Percentiles rank a stretch among this genome's conserved stretches.
Evolutionary conservation across 2,888 invertebrate genomes (phyloP).

Genomic region (Beris chalybata): DNA sequence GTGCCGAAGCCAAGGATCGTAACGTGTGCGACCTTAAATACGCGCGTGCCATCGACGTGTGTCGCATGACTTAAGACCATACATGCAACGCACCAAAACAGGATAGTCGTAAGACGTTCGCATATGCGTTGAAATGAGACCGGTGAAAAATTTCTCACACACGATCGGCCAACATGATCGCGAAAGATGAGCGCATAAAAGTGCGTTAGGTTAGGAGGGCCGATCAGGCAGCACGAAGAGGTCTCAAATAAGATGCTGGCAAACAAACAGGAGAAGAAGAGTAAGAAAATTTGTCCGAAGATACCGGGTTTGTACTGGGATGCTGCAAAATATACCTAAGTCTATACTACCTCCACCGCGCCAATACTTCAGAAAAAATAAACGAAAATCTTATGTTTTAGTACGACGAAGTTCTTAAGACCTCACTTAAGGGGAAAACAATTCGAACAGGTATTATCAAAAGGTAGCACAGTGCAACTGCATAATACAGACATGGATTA

Average conservation of each 20-base stretch:
- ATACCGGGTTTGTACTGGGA: too few relatives aligned
- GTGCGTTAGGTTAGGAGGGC: constrained; percentile 17
- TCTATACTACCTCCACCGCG: too few relatives aligned
- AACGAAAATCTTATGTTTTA: too few relatives aligned
- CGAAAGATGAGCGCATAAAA: constrained; percentile 15
- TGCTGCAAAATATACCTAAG: too few relatives aligned
- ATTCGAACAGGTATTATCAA: constrained; percentile 21
- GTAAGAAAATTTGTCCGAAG: too few relatives aligned
- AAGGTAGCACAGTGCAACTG: constrained; percentile 17
- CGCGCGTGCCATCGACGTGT: constrained; percentile 41
- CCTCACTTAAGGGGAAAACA: constrained; percentile 6
- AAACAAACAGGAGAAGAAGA: too few relatives aligned
- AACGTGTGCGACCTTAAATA: constrained; percentile 37
- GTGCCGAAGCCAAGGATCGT: constrained; percentile 33
- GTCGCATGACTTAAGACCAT: constrained; percentile 39
- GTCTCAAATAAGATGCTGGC: too few relatives aligned
- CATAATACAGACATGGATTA: not conserved
- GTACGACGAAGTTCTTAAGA: constrained; percentile 1
- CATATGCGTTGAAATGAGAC: constrained; percentile 2
- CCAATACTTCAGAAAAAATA: too few relatives aligned
- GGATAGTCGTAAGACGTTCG: constrained; percentile 6
- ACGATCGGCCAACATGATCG: not conserved
- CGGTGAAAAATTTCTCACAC: constrained; percentile 3
- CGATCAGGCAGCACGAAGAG: not conserved
- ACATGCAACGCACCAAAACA: not conserved